Conservation (phyloP, 2,797 vertebrate genomes). For the Hemitrygon akajei region DNA sequence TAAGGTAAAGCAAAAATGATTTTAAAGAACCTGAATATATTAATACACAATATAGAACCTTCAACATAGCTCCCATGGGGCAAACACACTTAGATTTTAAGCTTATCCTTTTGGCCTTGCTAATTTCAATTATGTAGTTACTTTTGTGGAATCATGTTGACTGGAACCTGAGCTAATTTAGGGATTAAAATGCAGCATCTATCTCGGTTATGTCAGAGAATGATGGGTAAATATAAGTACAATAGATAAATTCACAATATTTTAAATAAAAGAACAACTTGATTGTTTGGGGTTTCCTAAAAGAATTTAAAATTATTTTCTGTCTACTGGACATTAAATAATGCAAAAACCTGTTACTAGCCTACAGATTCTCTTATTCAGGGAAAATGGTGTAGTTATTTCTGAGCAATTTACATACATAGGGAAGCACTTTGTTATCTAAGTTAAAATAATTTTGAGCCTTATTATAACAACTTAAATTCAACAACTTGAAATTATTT, state of each 20-base stretch:
- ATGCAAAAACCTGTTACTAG: neutral
- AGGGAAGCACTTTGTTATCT: neutral
- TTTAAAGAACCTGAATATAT: too few species aligned
- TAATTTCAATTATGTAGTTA: neutral
- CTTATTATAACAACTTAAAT: neutral
- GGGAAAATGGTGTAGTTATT: neutral
- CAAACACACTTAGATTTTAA: neutral
- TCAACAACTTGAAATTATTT: neutral
- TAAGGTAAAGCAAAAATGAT: too few species aligned
- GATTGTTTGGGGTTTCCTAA: neutral
- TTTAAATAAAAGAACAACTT: neutral
- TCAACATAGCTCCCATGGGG: neutral
- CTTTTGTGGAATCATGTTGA: neutral
- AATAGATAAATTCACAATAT: neutral
- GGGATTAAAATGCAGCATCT: neutral
- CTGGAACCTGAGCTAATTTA: neutral
- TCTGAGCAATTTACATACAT: neutral
- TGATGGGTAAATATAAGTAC: neutral
- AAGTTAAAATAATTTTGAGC: neutral
- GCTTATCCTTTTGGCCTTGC: neutral
- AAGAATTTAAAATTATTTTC: neutral
- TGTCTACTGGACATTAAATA: neutral
- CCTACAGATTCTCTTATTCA: neutral
- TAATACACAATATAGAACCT: neutral
- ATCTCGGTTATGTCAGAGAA: neutral